Conservation (phyloP, 2,797 vertebrate genomes). For the Chelon labrosus region DNA sequence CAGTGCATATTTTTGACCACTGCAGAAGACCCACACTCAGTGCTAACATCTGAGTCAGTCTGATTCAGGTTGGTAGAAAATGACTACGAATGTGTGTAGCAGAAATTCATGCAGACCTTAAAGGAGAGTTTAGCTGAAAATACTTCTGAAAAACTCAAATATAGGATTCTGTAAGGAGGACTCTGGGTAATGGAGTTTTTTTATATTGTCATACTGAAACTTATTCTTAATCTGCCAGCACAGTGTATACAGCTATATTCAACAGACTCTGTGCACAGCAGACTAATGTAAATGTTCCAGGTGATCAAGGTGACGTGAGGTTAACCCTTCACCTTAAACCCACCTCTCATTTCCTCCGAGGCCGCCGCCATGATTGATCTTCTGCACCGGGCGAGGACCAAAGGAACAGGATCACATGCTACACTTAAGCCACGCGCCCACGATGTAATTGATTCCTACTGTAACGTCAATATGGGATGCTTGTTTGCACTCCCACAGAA, state of each 20-base stretch:
- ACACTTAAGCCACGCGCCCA: conserved; percentile 18
- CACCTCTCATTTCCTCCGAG: conserved; percentile 48
- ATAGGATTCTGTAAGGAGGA: too few species aligned
- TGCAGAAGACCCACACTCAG: too few species aligned
- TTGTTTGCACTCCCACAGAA: background rate
- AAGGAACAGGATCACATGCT: conserved; percentile 19
- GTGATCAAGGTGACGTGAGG: conserved; percentile 18
- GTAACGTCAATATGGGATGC: conserved; percentile 22
- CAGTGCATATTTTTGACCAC: background rate
- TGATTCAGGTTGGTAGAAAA: too few species aligned
- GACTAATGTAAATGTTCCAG: conserved; percentile 15
- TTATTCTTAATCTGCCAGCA: too few species aligned
- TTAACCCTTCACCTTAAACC: conserved; percentile 28
- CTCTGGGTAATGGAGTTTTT: too few species aligned
- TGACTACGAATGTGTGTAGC: too few species aligned
- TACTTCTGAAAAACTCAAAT: too few species aligned
- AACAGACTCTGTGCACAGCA: background rate
- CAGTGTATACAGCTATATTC: background rate
- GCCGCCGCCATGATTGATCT: conserved; percentile 32
- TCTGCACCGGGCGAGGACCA: conserved; percentile 11
- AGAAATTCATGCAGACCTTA: too few species aligned
- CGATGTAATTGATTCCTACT: conserved; percentile 32
- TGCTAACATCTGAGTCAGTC: too few species aligned
- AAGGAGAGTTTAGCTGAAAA: too few species aligned
- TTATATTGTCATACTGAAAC: too few species aligned